Conservation (phyloP, 2,113 vertebrate species). For the Puffinus mauretanicus region DNA sequence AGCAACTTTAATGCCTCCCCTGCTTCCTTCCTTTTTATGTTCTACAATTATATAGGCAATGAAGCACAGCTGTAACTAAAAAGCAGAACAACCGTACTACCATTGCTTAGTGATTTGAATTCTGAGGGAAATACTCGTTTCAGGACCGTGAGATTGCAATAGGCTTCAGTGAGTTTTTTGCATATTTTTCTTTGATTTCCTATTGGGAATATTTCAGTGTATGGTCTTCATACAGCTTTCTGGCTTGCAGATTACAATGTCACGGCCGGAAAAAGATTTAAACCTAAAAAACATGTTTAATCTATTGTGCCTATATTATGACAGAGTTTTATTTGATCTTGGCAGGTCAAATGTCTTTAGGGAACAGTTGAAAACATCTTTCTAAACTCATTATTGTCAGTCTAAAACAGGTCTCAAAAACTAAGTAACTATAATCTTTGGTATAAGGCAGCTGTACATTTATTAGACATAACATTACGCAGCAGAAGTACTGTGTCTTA, state of each 20-base stretch:
- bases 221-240: slow-evolving; percentile 48
- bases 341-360: slow-evolving; percentile 8
- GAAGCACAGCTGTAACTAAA: slow-evolving; percentile 54
- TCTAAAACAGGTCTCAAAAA: slow-evolving; percentile 56
- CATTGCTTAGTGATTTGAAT: slow-evolving; percentile 18
- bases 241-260: slow-evolving; percentile 55
- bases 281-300: slow-evolving; percentile 64
- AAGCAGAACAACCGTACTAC: not conserved
- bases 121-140: slow-evolving; percentile 58
- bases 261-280: slow-evolving; percentile 46
- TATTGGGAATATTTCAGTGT: slow-evolving; percentile 42
- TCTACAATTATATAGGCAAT: slow-evolving; percentile 22
- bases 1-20: slow-evolving; percentile 12
- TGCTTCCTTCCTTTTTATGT: slow-evolving; percentile 61
- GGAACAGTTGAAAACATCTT: slow-evolving; percentile 72
- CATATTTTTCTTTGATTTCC: slow-evolving; percentile 59
- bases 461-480: not conserved
- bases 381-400: slow-evolving; percentile 43
- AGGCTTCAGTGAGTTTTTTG: slow-evolving; percentile 33
- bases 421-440: slow-evolving; percentile 28
- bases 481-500: slow-evolving; percentile 25
- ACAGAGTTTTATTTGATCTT: slow-evolving; percentile 72
- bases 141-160: slow-evolving; percentile 49
- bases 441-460: slow-evolving; percentile 19
- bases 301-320: slow-evolving; percentile 60